Percentiles rank a stretch among this genome's conserved stretches.
Conservation (phyloP, 2,797 vertebrate genomes). For the Mycteria americana region DNA sequence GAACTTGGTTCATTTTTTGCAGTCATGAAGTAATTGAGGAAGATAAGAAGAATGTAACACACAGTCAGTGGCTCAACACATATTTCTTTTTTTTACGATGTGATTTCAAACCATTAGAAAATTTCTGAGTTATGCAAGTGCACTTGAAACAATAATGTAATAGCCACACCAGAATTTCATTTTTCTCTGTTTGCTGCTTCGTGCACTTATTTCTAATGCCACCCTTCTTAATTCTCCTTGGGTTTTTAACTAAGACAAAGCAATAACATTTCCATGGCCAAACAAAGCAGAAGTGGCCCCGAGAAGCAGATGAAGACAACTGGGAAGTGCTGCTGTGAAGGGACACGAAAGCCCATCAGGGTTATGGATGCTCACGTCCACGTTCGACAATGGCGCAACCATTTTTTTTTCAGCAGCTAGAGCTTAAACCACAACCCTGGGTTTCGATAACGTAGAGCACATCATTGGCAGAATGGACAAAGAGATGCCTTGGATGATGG, state of each 20-base stretch:
- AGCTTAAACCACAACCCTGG: background rate
- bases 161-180: background rate
- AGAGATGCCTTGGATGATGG: background rate
- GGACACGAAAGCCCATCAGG: background rate
- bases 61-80: background rate
- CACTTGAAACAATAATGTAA: background rate
- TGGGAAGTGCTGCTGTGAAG: background rate
- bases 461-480: accelerated
- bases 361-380: background rate
- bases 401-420: background rate
- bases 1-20: background rate
- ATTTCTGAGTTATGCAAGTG: background rate
- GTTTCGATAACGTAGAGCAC: background rate
- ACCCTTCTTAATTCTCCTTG: background rate
- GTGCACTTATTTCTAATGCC: background rate
- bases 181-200: background rate
- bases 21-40: background rate
- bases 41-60: background rate
- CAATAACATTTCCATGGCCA: background rate
- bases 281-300: background rate
- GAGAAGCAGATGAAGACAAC: background rate
- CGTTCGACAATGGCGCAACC: accelerated
- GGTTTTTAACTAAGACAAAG: background rate
- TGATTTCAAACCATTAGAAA: background rate
- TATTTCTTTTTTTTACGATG: background rate